Evolutionary conservation across 2,888 invertebrate species (phyloP), one percentile per base, ranked within the genome.

Genomic region (Yponomeuta sedellus): DNA sequence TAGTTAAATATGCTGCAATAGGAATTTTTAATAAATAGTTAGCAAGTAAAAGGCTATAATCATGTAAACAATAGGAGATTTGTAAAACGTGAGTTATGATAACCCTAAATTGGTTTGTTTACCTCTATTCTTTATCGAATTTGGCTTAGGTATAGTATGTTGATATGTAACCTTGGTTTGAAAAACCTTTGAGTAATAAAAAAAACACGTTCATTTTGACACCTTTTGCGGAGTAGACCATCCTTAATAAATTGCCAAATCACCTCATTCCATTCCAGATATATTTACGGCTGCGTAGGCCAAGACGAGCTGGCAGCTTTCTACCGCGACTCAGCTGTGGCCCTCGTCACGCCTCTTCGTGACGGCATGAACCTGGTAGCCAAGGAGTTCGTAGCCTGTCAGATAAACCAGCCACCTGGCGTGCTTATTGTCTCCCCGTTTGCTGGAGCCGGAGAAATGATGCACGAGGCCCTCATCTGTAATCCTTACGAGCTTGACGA

Each of bases 321-420:
- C 78, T 97, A 97, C 81, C 92, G 97, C 22, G 97, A 97, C 74
- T 94, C 97, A 0, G 95, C 96, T 0, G 97, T 97, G 0, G 97
- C 97, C 44, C 86, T 97, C 58, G 97, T 97, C 0, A 97, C 97
- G 0, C 97, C 97, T 0, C 82, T 97, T 2, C 91, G 97, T 66
- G 97, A 97, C 75, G 97, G 97, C 65, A 97, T 97, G 97, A 97
- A 97, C 85, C 92, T 97, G 66, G 97, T 97, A 0, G 97, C 97
- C 10, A 97, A 97, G 80, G 97, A 97, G 82, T 97, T 97, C 78
- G 97, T 97, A 0, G 97, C 97, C 1, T 97, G 97, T 77, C 97
- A 97, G 85, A 97, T 97, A 52, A 97, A 97, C 75, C 93, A 93
- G 28, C 94, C 96, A 0, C 97, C 96, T 0, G 97, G 97, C 2